Conservation (phyloP, 2,797 vertebrate genomes). For the Sarcophilus harrisii region DNA sequence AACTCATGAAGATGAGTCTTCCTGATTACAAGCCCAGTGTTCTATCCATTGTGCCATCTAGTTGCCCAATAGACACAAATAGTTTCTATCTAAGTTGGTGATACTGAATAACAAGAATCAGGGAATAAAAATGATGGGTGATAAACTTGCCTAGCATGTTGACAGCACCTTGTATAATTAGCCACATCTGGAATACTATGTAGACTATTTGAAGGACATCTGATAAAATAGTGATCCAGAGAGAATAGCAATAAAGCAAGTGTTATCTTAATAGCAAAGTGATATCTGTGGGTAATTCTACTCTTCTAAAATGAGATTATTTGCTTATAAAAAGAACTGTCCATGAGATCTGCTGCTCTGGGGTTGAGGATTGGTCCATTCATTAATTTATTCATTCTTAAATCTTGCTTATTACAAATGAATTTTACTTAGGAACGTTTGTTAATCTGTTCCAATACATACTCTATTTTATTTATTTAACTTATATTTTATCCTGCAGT, state of each 20-base stretch:
- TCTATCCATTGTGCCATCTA: background rate
- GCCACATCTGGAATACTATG: background rate
- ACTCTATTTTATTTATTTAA: background rate
- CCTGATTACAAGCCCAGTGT: background rate
- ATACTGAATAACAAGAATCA: background rate
- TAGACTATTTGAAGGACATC: background rate
- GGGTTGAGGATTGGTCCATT: background rate
- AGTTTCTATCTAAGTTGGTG: background rate
- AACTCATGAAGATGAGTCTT: background rate
- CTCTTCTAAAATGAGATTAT: background rate
- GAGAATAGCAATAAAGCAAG: background rate
- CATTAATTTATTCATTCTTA: background rate
- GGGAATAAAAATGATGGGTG: background rate
- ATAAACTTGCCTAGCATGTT: background rate
- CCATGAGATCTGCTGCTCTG: background rate
- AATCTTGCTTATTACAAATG: background rate
- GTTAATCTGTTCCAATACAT: background rate
- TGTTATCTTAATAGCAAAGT: too few relatives aligned
- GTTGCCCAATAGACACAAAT: background rate
- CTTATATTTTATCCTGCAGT: background rate
- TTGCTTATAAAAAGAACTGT: background rate
- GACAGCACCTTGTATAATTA: background rate
- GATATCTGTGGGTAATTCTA: background rate
- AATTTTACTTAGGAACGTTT: background rate
- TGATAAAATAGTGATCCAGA: background rate